phyloP scores from a whole-genome alignment of 2,888 invertebrate species.

The Busseola fusca region DNA sequence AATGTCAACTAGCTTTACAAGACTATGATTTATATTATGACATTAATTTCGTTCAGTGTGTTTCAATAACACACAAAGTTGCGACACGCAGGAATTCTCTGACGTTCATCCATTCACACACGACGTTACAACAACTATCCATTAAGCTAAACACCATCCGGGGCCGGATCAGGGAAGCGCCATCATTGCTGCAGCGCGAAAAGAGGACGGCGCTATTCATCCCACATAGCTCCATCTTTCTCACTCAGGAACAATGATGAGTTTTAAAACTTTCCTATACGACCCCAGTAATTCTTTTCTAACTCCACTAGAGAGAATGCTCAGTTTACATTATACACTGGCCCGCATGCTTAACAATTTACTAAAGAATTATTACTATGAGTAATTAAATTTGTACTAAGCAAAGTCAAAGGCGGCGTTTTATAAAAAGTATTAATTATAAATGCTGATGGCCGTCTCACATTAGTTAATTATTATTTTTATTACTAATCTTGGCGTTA shows the following conservation, averaged over 20 bases:
- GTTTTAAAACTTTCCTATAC: conserved; percentile 14
- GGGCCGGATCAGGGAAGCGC: conserved; percentile 6
- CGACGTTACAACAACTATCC: conserved; percentile 37
- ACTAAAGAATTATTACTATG: conserved; percentile 53
- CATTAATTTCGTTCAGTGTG: conserved; percentile 39
- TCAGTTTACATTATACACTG: conserved; percentile 59
- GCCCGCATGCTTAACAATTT: conserved; percentile 47
- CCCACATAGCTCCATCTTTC: conserved; percentile 5
- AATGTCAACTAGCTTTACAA: conserved; percentile 54
- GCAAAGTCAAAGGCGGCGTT: conserved; percentile 58
- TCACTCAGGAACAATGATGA: conserved; percentile 11
- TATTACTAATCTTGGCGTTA: conserved; percentile 33
- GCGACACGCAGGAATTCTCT: conserved; percentile 43
- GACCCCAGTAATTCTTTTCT: conserved; percentile 19
- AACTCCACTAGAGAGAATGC: conserved; percentile 39
- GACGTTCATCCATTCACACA: conserved; percentile 39
- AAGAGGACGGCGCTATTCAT: background rate
- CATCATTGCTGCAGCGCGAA: background rate
- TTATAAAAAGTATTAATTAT: conserved; percentile 49
- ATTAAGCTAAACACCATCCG: conserved; percentile 31
- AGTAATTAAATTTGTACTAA: conserved; percentile 59
- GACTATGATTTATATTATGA: conserved; percentile 46
- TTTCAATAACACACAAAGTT: conserved; percentile 40
- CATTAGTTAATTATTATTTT: conserved; percentile 26
- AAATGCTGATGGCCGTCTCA: conserved; percentile 50